Base-by-base conservation (phyloP, 1,140 invertebrate genomes). In the Sipha flava region DNA sequence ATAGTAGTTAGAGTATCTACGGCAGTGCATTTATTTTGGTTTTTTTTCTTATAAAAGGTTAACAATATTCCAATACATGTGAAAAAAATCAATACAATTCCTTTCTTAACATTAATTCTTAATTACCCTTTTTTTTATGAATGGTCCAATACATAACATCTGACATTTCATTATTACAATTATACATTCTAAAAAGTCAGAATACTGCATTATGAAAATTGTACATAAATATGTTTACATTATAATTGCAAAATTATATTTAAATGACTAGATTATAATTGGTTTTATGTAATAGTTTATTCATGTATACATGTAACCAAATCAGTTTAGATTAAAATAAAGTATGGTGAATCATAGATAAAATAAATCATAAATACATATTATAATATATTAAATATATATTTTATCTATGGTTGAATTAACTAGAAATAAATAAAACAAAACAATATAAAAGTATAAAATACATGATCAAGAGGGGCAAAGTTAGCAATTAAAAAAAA, bases 101-200 rank as follows among this genome's bases (percentile, higher is more conserved):
- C 5, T 4, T 40, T 37, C 34, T 68, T 43, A 68, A 68, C 7
- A 29, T 29, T 68, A 68, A 29, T 14, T 68, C 6, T 18, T 68
- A 68, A 45, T 68, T 68, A 68, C 64, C 64, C 64, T 68, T 68
- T 23, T 49, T 1, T 68, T 45, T 45, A 68, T 45, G 37, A 68
- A 26, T 68, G 64, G 40, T 68, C 40, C 37, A 29, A 29, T 68
- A 68, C 40, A 43, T 68, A 68, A 43, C 14, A 40, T 43, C 16
- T 43, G 7, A 43, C 14, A 43, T 26, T 45, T 45, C 23, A 7
- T 26, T 26, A 45, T 18, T 29, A 57, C 6, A 49, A 3, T 16
- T 49, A 49, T n/a, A 49, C 47, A 21, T 49, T 18, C 47, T n/a
- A n/a, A 49, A n/a, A 49, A 18, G 47, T 16, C 2, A 49, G 47